Evolutionary conservation across 2,113 vertebrate species (phyloP).

Genomic region (Ophthalmolycus amberensis): DNA sequence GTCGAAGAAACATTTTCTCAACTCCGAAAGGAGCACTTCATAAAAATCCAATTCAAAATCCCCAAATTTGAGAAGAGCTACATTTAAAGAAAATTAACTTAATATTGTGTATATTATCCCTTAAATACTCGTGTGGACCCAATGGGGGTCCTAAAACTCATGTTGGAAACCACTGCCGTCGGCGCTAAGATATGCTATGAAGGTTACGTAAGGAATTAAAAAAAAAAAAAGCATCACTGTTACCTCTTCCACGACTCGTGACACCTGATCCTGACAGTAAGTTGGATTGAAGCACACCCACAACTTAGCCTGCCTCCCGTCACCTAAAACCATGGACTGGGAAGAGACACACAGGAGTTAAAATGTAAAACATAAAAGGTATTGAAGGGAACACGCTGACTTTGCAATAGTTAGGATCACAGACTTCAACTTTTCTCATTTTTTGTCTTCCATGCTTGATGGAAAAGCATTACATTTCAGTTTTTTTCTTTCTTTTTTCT

Average conservation of each 20-base stretch:
- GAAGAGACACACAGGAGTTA: constrained; percentile 21
- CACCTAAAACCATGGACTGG: constrained; percentile 83
- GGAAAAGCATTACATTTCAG: background rate
- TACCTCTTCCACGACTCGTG: constrained; percentile 77
- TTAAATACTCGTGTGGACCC: background rate
- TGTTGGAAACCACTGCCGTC: background rate
- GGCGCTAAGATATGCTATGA: background rate
- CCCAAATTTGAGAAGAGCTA: background rate
- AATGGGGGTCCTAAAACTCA: background rate
- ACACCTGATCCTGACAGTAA: constrained; percentile 71
- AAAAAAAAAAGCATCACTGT: background rate
- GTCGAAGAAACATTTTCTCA: background rate
- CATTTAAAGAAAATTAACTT: background rate
- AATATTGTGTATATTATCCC: background rate
- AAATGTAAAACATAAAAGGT: background rate
- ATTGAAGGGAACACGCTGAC: background rate
- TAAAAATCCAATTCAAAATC: background rate
- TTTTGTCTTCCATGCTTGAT: background rate
- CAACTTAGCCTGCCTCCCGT: constrained; percentile 74
- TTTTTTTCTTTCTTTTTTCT: no score
- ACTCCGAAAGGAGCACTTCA: background rate
- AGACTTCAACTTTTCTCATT: background rate
- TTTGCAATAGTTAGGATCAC: background rate
- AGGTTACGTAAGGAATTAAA: background rate
- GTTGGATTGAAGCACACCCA: constrained; percentile 87